phyloP scores from a whole-genome alignment of 1,140 invertebrate genomes.

The Macrocentrus cingulum region DNA sequence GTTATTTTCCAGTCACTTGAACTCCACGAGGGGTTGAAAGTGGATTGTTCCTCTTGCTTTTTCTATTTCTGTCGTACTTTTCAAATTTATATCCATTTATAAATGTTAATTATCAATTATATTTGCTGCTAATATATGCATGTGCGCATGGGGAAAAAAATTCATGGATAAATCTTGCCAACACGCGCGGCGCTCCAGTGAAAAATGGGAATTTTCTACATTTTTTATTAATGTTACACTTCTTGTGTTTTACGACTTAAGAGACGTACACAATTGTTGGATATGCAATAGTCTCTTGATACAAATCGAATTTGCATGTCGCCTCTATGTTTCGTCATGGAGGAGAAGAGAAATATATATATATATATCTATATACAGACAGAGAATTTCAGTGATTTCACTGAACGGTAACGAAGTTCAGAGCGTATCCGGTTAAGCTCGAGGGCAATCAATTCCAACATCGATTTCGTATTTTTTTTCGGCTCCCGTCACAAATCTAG shows the following conservation, averaged over 20 bases:
- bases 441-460: slow-evolving; percentile 17
- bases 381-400: slow-evolving; percentile 14
- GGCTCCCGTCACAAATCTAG: background rate
- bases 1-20: slow-evolving; percentile 6
- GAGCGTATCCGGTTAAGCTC: slow-evolving; percentile 13
- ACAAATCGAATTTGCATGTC: slow-evolving; percentile 23
- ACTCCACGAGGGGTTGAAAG: slow-evolving; percentile 1
- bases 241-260: too few relatives aligned
- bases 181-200: too few relatives aligned
- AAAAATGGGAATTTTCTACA: too few relatives aligned
- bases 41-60: too few relatives aligned
- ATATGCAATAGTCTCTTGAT: slow-evolving; percentile 9
- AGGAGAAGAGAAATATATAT: background rate
- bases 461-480: slow-evolving; percentile 5
- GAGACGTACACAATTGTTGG: too few relatives aligned
- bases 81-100: too few relatives aligned
- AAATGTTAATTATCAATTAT: too few relatives aligned
- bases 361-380: too few relatives aligned
- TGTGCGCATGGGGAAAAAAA: too few relatives aligned
- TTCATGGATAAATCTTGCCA: too few relatives aligned
- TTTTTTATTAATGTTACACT: too few relatives aligned
- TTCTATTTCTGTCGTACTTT: background rate
- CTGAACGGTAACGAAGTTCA: slow-evolving; percentile 16
- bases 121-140: too few relatives aligned
- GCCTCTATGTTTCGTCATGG: background rate